Percentiles rank a stretch among this genome's conserved stretches.
Conservation (phyloP, 2,113 vertebrate species). For the Etia nguti region DNA sequence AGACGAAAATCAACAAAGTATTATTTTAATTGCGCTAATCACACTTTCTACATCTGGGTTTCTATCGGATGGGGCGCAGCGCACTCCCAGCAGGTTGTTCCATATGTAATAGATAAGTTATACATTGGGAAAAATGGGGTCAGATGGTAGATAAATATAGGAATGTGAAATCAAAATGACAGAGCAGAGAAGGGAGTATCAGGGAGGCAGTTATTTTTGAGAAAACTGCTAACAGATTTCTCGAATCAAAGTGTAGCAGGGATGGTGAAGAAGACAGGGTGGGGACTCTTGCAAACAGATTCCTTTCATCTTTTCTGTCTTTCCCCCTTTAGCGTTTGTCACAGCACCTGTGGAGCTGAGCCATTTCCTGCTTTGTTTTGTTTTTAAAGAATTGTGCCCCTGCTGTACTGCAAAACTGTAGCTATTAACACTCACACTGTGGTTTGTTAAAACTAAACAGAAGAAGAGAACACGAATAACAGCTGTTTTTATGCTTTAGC, state of each 20-base stretch:
- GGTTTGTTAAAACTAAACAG: conserved; percentile 27
- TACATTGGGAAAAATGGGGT: conserved; percentile 20
- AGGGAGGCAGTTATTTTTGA: conserved; percentile 42
- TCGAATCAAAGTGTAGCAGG: conserved; percentile 45
- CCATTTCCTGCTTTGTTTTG: conserved; percentile 36
- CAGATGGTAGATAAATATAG: conserved; percentile 67
- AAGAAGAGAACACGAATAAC: conserved; percentile 28
- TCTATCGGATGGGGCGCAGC: background rate
- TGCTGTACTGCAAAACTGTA: background rate
- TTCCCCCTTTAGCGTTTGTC: background rate
- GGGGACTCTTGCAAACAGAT: background rate
- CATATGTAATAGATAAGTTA: conserved; percentile 24
- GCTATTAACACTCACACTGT: conserved; percentile 24
- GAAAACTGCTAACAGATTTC: conserved; percentile 64
- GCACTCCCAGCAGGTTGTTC: conserved; percentile 21
- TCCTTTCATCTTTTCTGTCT: conserved; percentile 20
- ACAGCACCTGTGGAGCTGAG: conserved; percentile 41
- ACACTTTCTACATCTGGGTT: background rate
- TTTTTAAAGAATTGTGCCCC: background rate
- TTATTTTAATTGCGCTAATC: conserved; percentile 17
- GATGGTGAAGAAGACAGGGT: background rate
- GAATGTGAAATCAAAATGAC: conserved; percentile 60
- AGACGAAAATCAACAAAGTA: conserved; percentile 6
- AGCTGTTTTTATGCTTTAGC: conserved; percentile 28
- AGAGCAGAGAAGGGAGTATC: conserved; percentile 46